Conservation (phyloP, 2,797 vertebrate species). For the Leptodactylus fallax region DNA sequence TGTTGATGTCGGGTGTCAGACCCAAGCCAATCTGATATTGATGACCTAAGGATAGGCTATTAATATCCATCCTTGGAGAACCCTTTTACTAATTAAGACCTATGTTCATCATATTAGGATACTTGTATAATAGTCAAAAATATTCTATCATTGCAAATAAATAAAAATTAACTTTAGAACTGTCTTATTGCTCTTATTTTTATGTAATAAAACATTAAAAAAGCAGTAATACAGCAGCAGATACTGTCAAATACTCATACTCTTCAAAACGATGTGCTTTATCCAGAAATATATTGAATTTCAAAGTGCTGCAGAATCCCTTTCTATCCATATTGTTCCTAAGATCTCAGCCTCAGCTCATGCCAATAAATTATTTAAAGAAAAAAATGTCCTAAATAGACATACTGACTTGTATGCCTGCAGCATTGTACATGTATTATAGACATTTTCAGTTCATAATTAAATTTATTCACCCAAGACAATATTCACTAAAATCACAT, state of each 20-base stretch:
- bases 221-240: background rate
- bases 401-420: constrained; percentile 62
- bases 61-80: too few species aligned
- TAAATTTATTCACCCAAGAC: constrained; percentile 32
- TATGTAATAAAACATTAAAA: background rate
- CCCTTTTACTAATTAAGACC: too few species aligned
- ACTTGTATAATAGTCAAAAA: too few species aligned
- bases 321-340: constrained; percentile 68
- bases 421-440: constrained; percentile 64
- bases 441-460: constrained; percentile 47
- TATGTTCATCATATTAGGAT: too few species aligned
- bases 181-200: background rate
- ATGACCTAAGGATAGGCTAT: too few species aligned
- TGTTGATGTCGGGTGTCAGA: too few species aligned
- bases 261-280: background rate
- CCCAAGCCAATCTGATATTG: too few species aligned
- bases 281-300: constrained; percentile 64
- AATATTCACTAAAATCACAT: constrained; percentile 28
- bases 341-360: constrained; percentile 66
- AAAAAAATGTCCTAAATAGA: constrained; percentile 70
- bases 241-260: background rate
- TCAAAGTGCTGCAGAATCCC: constrained; percentile 67
- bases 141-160: background rate
- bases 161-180: background rate
- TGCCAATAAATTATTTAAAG: constrained; percentile 71